phyloP scores from a whole-genome alignment of 2,888 invertebrate species.

The Catonia carolina region DNA sequence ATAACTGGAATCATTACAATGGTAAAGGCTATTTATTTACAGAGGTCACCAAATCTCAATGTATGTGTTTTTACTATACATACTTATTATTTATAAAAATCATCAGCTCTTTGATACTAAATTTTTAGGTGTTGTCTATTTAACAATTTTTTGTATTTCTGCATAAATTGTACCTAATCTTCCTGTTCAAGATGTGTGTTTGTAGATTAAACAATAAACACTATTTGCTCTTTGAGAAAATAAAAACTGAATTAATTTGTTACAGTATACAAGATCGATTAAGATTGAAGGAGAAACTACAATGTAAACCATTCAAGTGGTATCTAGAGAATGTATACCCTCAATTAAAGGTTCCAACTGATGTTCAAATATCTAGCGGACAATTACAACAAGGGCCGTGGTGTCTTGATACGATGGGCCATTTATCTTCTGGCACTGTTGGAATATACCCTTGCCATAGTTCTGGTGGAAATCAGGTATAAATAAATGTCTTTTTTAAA shows the following conservation, averaged over 20 bases:
- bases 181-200: too few relatives aligned
- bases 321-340: slow-evolving; percentile 90
- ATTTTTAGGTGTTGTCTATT: too few relatives aligned
- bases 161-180: too few relatives aligned
- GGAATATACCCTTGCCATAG: slow-evolving; percentile 94
- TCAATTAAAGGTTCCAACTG: slow-evolving; percentile 67
- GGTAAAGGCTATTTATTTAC: too few relatives aligned
- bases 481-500: not conserved
- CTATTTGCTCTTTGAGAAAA: too few relatives aligned
- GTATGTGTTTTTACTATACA: too few relatives aligned
- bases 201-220: too few relatives aligned
- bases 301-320: slow-evolving; percentile 95
- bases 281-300: slow-evolving; percentile 66
- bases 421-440: slow-evolving; percentile 74
- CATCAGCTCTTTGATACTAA: too few relatives aligned
- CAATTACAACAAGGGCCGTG: slow-evolving; percentile 71
- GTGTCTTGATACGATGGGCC: slow-evolving; percentile 93
- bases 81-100: too few relatives aligned
- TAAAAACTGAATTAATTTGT: slow-evolving; percentile 27
- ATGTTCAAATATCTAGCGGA: slow-evolving; percentile 53
- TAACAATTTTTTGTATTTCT: too few relatives aligned
- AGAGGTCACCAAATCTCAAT: too few relatives aligned
- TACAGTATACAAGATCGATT: slow-evolving; percentile 78
- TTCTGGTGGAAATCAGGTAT: slow-evolving; percentile 88
- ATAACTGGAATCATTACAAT: too few relatives aligned